These are phyloP conservation scores for Eurypyga helias DNA, from an alignment of 2,113 vertebrate genomes.

Conservation along the genomic window DNA sequence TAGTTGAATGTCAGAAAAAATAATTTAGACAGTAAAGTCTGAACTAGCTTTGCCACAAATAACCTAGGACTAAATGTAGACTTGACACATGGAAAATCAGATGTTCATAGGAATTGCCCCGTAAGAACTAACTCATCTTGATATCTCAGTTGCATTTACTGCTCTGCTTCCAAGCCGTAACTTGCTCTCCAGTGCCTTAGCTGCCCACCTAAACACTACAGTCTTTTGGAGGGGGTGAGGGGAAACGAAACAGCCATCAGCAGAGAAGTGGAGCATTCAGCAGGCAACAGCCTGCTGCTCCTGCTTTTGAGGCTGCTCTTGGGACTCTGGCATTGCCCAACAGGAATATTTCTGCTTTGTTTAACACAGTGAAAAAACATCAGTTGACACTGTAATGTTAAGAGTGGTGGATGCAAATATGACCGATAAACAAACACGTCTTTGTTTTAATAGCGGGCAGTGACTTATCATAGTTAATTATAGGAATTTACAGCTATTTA, in stretches of 20 bases:
- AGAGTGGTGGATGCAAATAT: conserved; percentile 73
- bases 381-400: conserved; percentile 69
- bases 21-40: background rate
- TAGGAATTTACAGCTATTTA: conserved; percentile 86
- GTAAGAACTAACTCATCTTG: background rate
- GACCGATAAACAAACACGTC: conserved; percentile 79
- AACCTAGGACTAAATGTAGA: background rate
- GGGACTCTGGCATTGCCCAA: conserved; percentile 40
- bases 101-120: background rate
- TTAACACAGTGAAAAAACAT: conserved; percentile 79
- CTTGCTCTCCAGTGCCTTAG: background rate
- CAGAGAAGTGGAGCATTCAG: conserved; percentile 22
- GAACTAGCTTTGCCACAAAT: background rate
- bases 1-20: background rate
- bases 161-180: background rate
- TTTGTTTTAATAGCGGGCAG: conserved; percentile 83
- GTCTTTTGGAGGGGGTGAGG: background rate
- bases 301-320: background rate
- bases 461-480: conserved; percentile 83
- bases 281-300: background rate
- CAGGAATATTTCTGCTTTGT: conserved; percentile 72
- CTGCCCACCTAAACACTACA: background rate
- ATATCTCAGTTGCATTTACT: background rate
- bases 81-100: background rate
- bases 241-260: background rate